A percentile compares a stretch with the other conserved stretches of the same genome.
These are phyloP conservation scores for Megalops cyprinoides DNA, from an alignment of 2,797 vertebrate species.

Conservation along the genomic window DNA sequence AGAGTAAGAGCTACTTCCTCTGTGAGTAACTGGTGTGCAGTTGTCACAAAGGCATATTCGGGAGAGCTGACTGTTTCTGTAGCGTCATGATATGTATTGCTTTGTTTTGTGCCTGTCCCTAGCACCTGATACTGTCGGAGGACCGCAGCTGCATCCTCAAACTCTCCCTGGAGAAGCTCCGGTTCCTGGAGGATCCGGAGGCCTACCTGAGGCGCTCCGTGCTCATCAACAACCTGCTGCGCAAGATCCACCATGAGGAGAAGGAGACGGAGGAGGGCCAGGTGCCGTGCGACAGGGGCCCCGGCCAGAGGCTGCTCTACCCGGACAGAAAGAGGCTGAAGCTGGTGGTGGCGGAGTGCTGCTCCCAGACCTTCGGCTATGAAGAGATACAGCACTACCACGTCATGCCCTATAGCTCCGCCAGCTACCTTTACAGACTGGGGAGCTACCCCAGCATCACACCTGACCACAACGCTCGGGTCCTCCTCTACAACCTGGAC, in stretches of 20 bases:
- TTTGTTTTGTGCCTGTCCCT: conserved; percentile 10
- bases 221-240: conserved; percentile 98
- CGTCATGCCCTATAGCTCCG: conserved; percentile 84
- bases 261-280: conserved; percentile 78
- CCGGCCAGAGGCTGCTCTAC: conserved; percentile 76
- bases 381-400: conserved; percentile 86
- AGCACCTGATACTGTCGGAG: conserved; percentile 95
- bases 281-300: conserved; percentile 70
- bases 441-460: conserved; percentile 77
- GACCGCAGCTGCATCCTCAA: conserved; percentile 94
- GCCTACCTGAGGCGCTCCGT: conserved; percentile 92
- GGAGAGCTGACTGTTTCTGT: not conserved
- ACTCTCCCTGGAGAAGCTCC: conserved; percentile 94
- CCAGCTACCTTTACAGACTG: conserved; percentile 80
- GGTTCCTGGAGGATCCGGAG: conserved; percentile 95
- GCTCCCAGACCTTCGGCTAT: conserved; percentile 82
- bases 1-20: conserved; percentile 77
- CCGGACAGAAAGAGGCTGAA: conserved; percentile 87
- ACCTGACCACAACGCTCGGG: conserved; percentile 79
- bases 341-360: conserved; percentile 88
- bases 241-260: conserved; percentile 85
- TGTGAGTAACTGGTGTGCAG: not conserved
- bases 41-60: not conserved
- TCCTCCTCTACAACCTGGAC: conserved; percentile 90
- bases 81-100: not conserved